Evolutionary conservation across 2,113 vertebrate genomes (phyloP).

Genomic region (Salvator merianae): DNA sequence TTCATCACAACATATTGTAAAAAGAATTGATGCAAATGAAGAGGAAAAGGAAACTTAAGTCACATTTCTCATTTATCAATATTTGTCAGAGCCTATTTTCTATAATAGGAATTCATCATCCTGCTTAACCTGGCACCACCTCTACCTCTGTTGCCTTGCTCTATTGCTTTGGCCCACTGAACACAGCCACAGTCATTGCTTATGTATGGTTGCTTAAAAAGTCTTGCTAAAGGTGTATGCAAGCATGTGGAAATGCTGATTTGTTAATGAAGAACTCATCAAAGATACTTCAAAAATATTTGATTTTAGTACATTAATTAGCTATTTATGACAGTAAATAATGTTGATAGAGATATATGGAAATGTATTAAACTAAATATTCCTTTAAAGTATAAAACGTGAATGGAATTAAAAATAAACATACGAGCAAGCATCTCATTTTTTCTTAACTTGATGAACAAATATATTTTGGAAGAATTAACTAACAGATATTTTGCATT

Average conservation of each 20-base stretch:
- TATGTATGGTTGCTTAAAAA: neutral
- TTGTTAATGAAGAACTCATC: slow-evolving; percentile 8
- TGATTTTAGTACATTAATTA: neutral
- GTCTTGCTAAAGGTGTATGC: neutral
- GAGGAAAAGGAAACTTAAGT: neutral
- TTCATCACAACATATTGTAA: neutral
- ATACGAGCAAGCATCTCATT: slow-evolving; percentile 4
- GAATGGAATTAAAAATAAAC: no score
- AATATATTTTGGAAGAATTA: slow-evolving; percentile 47
- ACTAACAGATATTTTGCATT: slow-evolving; percentile 61
- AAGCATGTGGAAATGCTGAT: neutral
- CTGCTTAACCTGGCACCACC: neutral
- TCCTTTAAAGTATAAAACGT: neutral
- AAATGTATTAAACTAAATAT: neutral
- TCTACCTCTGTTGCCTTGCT: neutral
- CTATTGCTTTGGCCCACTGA: neutral
- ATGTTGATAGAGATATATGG: neutral
- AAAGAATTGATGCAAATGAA: neutral
- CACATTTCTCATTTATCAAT: neutral
- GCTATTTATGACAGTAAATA: neutral
- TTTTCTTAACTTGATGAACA: slow-evolving; percentile 45
- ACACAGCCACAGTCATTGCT: neutral
- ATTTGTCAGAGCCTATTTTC: neutral
- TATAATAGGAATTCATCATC: neutral
- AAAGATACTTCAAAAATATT: neutral